Evolutionary conservation across 2,113 vertebrate species (phyloP).

Genomic region (Mobula hypostoma): DNA sequence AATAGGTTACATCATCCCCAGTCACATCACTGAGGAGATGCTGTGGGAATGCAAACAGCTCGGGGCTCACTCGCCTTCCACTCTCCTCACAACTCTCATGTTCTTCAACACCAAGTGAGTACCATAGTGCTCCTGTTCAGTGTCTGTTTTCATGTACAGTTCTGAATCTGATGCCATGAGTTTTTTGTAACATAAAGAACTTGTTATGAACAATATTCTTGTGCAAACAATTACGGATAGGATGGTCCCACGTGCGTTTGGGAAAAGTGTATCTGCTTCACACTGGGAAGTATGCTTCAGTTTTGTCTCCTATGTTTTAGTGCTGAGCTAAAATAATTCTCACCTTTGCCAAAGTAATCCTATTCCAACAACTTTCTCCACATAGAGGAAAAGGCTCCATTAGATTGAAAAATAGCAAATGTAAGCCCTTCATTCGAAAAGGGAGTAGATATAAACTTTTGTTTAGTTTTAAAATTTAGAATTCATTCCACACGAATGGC

Average conservation of each 20-base stretch:
- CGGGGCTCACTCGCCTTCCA: constrained; percentile 92
- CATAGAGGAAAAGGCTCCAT: no score
- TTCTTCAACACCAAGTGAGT: constrained; percentile 99
- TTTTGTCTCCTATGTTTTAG: not conserved
- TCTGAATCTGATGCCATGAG: not conserved
- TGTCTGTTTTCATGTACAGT: not conserved
- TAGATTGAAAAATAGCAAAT: no score
- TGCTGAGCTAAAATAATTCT: not conserved
- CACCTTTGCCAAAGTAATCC: not conserved
- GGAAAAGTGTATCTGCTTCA: not conserved
- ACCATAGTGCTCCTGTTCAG: not conserved
- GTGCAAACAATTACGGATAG: not conserved
- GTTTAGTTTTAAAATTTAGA: no score
- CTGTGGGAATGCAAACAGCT: constrained; percentile 99
- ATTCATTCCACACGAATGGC: no score
- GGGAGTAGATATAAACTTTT: no score
- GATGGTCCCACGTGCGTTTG: not conserved
- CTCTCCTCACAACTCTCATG: constrained; percentile 94
- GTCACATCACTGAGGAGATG: constrained; percentile 98
- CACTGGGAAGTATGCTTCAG: not conserved
- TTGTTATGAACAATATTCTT: not conserved
- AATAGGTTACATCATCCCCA: constrained; percentile 91
- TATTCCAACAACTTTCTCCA: not conserved
- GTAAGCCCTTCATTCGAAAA: no score
- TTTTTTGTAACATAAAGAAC: not conserved